A percentile compares a stretch with the other conserved stretches of the same genome.
Evolutionary conservation across 30 jellyfish, hydroid and myxozoan genomes (phyloP).

Genomic region (Aurelia coerulea): DNA sequence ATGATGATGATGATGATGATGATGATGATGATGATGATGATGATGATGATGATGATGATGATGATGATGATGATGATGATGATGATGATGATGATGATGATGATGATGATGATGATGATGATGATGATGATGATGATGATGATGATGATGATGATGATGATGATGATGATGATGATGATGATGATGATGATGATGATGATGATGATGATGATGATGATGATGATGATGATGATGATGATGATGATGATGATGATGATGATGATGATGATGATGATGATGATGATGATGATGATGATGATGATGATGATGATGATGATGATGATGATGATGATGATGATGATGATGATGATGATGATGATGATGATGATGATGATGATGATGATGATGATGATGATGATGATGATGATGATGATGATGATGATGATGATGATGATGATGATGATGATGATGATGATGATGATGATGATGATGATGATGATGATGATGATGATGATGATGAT

Average conservation of each 20-base stretch:
- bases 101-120: constrained; percentile 59
- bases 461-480: too few relatives aligned
- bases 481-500: too few relatives aligned
- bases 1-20: constrained; percentile 54
- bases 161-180: constrained; percentile 19
- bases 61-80: constrained; percentile 46
- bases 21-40: constrained; percentile 50
- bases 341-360: constrained; percentile 47
- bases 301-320: constrained; percentile 22
- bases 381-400: constrained; percentile 21
- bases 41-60: constrained; percentile 35
- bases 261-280: constrained; percentile 30
- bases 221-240: neutral
- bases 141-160: constrained; percentile 20
- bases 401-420: constrained; percentile 8
- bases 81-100: constrained; percentile 60
- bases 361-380: constrained; percentile 41
- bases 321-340: constrained; percentile 48
- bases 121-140: constrained; percentile 29
- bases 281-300: constrained; percentile 38
- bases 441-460: too few relatives aligned
- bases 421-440: neutral
- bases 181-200: neutral
- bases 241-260: constrained; percentile 12
- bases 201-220: neutral